These are phyloP conservation scores for Nyctibius grandis DNA, from an alignment of 2,797 vertebrate genomes.

Conservation along the genomic window DNA sequence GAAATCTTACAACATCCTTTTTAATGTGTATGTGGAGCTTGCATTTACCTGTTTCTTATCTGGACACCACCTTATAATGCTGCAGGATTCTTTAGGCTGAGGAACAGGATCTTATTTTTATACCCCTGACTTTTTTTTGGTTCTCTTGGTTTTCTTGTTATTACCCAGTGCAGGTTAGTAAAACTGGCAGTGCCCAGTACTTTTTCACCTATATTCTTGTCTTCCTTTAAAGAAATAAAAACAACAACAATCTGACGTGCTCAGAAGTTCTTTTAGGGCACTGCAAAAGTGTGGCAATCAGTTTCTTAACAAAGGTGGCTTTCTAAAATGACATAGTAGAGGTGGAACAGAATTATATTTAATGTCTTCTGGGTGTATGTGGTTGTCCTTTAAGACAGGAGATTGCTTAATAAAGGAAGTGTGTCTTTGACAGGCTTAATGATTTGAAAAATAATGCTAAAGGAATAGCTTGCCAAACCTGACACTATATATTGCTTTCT, in stretches of 20 bases:
- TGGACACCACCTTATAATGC: neutral
- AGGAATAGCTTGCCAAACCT: slow-evolving; percentile 42
- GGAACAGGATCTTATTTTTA: slow-evolving; percentile 39
- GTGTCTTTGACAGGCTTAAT: slow-evolving; percentile 27
- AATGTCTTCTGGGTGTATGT: neutral
- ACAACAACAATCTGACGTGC: neutral
- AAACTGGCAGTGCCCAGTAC: slow-evolving; percentile 20
- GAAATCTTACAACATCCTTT: slow-evolving; percentile 19
- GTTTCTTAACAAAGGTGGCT: slow-evolving; percentile 19
- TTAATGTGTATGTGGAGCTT: slow-evolving; percentile 1
- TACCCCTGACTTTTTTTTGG: slow-evolving; percentile 10
- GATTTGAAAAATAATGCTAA: slow-evolving; percentile 29
- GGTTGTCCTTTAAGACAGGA: slow-evolving; percentile 22
- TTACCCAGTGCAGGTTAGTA: neutral
- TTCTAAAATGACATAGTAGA: slow-evolving; percentile 18
- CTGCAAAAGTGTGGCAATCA: neutral
- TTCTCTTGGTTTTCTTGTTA: slow-evolving; percentile 45
- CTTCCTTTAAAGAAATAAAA: neutral
- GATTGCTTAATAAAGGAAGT: slow-evolving; percentile 14
- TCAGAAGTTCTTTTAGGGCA: slow-evolving; percentile 5
- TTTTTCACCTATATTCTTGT: slow-evolving; percentile 40
- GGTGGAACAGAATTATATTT: neutral
- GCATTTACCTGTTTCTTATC: slow-evolving; percentile 25
- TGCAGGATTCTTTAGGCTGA: slow-evolving; percentile 23
- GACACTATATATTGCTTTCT: slow-evolving; percentile 38